phyloP scores from a whole-genome alignment of 2,113 vertebrate species.

The Phyllostomus hastatus region DNA sequence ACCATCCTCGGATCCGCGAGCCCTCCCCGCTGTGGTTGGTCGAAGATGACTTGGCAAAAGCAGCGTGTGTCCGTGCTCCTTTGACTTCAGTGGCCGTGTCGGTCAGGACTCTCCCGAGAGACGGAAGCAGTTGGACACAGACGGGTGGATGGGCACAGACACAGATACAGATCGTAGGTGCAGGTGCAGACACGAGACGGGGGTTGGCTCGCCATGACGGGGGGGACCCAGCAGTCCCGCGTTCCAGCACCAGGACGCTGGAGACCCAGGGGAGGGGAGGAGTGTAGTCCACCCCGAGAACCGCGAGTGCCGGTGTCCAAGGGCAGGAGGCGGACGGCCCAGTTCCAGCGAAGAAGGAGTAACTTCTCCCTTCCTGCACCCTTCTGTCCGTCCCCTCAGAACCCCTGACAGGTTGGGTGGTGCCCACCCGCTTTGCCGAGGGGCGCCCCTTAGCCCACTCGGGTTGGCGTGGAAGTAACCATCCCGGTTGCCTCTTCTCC shows the following conservation, averaged over 20 bases:
- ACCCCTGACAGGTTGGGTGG: not conserved
- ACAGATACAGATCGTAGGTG: no score
- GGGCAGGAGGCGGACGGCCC: not conserved
- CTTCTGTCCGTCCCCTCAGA: not conserved
- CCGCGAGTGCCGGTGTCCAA: not conserved
- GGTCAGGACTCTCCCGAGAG: not conserved
- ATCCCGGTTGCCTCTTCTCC: not conserved
- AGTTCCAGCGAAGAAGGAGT: not conserved
- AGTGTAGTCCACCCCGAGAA: no score
- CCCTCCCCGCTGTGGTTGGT: conserved; percentile 15
- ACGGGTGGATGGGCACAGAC: no score
- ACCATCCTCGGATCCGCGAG: not conserved
- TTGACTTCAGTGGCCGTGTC: not conserved
- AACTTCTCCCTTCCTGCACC: not conserved
- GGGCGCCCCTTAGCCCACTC: not conserved
- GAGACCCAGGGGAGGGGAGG: not conserved
- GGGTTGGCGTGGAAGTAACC: not conserved
- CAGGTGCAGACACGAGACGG: no score
- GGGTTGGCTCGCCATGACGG: not conserved
- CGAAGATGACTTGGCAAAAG: not conserved
- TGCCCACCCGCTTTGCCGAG: not conserved
- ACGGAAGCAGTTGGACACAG: no score
- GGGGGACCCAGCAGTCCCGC: not conserved
- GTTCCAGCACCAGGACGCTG: not conserved
- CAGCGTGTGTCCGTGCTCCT: not conserved